Evolutionary conservation across 1,140 invertebrate species (phyloP), one percentile per base, ranked within the genome.

Genomic region (Paracyclopina nana): DNA sequence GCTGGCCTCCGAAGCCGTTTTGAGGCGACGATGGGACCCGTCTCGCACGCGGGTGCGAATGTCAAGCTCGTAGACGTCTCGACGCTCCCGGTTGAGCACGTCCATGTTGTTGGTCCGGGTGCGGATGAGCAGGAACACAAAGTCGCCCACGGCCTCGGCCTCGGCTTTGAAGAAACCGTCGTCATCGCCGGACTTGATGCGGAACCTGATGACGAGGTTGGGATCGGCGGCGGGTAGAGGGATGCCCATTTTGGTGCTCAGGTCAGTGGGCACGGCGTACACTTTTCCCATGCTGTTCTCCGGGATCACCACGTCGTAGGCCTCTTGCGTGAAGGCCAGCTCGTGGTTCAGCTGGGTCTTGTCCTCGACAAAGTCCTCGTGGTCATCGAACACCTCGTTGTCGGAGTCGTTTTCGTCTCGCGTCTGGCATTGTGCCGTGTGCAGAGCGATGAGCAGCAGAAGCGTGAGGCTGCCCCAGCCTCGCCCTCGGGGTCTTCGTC

Each of bases 111-210:
- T 80, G 24, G 82, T 85, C 59, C 81, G 73, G 52, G 82, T 91
- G 56, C 86, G 70, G 50, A 95, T 75, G 26, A 79, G 69, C 20
- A 95, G 70, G 63, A 95, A 96, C 64, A 80, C 86, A 70, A 92
- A 94, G 67, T 94, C 83, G 18, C 87, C 88, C 9, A 95, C 79
- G 25, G 75, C 65, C 12, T 75, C 69, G 46, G 84, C 77, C 61
- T 92, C 87, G 0, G 83, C 82, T 62, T 88, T 90, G 68, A 96
- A 96, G 60, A 92, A 80, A 60, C 82, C 81, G 51, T 85, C 78
- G 24, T 75, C 73, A 64, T 94, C 84, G 24, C 86, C 85, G 55
- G 72, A 73, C 12, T 78, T 69, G 62, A 95, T 88, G 57, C 78
- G 77, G 63, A 77, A 87, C 53, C 78, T 75, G 11, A 94, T 70